Conservation (phyloP, 2,888 invertebrate species). For the Leptothorax acervorum region DNA sequence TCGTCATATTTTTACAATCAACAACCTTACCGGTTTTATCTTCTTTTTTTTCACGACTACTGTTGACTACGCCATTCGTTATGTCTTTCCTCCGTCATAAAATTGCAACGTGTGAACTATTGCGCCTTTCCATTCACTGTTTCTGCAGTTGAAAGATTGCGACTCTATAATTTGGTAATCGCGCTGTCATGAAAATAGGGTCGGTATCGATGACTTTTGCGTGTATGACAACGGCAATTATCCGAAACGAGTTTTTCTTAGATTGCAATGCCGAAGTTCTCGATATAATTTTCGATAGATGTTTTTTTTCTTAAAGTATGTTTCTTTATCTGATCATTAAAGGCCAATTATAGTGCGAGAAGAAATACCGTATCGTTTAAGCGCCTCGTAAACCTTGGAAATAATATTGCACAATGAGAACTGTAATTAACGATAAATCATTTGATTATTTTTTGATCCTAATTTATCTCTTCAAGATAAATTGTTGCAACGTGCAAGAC, state of each 20-base stretch:
- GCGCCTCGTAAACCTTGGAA: background rate
- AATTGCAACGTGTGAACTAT: constrained; percentile 17
- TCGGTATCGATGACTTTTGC: constrained; percentile 29
- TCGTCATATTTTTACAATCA: background rate
- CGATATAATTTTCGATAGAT: constrained; percentile 28
- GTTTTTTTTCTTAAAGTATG: background rate
- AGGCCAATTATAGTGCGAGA: background rate
- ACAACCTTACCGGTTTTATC: background rate
- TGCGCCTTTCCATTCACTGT: constrained; percentile 11
- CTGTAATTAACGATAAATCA: constrained; percentile 25
- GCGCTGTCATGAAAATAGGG: constrained; percentile 30
- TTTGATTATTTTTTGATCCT: constrained; percentile 5
- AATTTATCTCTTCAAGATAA: background rate
- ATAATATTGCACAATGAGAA: constrained; percentile 5
- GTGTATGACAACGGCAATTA: constrained; percentile 27
- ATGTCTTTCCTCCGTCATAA: background rate
- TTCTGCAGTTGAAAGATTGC: constrained; percentile 2
- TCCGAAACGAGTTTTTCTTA: constrained; percentile 12
- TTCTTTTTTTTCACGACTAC: background rate
- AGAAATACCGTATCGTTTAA: constrained; percentile 3
- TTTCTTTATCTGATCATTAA: constrained; percentile 16
- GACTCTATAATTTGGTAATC: constrained; percentile 40
- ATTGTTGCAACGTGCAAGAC: background rate
- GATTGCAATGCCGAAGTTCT: constrained; percentile 29
- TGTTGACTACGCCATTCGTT: background rate